Conservation (phyloP, 2,797 vertebrate genomes). For the Hylomyscus alleni region DNA sequence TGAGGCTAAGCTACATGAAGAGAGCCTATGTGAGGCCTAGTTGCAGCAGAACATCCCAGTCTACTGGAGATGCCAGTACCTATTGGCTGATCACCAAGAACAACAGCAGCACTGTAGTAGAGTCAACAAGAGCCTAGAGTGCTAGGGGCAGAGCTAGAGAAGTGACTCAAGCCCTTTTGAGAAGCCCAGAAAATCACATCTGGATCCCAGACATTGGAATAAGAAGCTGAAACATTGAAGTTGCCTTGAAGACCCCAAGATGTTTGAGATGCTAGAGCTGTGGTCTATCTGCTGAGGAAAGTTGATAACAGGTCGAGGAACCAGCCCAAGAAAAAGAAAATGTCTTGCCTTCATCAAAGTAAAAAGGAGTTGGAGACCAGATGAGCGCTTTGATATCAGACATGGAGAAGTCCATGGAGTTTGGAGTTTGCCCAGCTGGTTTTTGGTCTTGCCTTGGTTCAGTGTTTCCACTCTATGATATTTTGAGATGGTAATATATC, state of each 20-base stretch:
- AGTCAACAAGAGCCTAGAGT: not conserved
- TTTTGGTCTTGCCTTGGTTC: not conserved
- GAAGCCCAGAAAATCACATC: not conserved
- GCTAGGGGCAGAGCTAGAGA: not conserved
- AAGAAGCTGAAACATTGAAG: not conserved
- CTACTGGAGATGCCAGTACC: too few relatives aligned
- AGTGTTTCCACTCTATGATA: not conserved
- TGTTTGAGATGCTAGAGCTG: not conserved
- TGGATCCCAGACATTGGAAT: not conserved
- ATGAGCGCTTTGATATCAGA: too few relatives aligned
- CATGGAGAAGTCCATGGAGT: not conserved
- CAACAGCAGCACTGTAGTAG: not conserved
- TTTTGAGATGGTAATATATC: not conserved
- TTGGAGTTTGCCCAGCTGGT: not conserved
- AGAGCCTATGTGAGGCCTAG: not conserved
- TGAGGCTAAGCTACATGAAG: not conserved
- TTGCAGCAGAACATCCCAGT: not conserved
- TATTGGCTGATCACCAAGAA: not conserved
- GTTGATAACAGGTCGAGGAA: too few relatives aligned
- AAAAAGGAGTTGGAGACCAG: not conserved
- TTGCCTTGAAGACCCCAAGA: not conserved
- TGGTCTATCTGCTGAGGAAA: not conserved
- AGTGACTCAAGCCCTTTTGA: not conserved
- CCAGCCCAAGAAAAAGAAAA: not conserved
- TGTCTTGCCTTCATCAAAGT: not conserved